phyloP scores from a whole-genome alignment of 2,888 invertebrate genomes.

The Sarcophaga variegata region DNA sequence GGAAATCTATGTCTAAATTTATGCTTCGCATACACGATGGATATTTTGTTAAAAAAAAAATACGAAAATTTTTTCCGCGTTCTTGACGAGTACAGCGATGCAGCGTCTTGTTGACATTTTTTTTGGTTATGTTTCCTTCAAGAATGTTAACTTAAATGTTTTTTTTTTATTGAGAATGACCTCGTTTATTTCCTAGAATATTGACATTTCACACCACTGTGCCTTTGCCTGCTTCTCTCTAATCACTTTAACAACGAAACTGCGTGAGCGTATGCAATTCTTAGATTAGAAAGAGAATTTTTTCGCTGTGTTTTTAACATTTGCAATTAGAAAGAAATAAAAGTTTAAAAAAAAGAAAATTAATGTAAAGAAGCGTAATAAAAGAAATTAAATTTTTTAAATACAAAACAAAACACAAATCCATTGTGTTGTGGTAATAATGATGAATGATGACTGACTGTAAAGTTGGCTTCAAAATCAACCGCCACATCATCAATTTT shows the following conservation, averaged over 20 bases:
- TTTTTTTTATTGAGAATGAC: too few relatives aligned
- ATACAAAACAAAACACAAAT: constrained; percentile 11
- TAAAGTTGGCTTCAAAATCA: constrained; percentile 18
- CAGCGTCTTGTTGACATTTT: too few relatives aligned
- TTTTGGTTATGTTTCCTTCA: too few relatives aligned
- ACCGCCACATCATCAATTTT: constrained; percentile 45
- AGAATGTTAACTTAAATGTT: too few relatives aligned
- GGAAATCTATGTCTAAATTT: too few relatives aligned
- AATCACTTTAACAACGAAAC: constrained; percentile 45
- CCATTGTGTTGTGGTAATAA: background rate
- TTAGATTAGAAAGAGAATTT: constrained; percentile 36
- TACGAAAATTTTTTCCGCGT: too few relatives aligned
- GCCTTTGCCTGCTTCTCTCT: background rate
- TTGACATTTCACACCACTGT: background rate
- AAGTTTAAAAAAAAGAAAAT: background rate
- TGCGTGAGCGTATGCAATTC: constrained; percentile 65
- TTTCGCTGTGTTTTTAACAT: background rate
- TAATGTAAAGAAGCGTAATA: constrained; percentile 1
- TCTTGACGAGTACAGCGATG: too few relatives aligned
- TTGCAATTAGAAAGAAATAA: background rate
- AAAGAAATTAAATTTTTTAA: background rate
- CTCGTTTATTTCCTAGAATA: too few relatives aligned
- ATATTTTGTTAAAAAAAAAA: too few relatives aligned
- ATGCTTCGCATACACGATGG: too few relatives aligned
- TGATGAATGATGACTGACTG: constrained; percentile 48